phyloP scores from a whole-genome alignment of 1,140 invertebrate genomes.

The Acromyrmex echinatior region DNA sequence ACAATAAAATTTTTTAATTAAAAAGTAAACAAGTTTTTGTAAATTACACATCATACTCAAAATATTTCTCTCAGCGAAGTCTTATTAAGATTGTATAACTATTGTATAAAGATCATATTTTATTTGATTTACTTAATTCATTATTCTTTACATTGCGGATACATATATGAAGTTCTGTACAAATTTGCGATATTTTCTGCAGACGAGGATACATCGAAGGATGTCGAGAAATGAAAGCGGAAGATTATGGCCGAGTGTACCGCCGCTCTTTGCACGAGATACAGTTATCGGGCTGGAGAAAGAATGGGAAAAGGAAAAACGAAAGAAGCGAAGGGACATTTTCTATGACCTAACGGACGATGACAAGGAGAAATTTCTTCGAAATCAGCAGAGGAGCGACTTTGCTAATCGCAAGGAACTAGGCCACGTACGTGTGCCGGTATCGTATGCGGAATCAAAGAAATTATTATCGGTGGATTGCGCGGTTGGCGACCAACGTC shows the following conservation, averaged over 20 bases:
- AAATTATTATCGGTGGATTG: constrained; percentile 68
- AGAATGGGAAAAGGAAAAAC: constrained; percentile 15
- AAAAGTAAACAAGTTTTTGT: too few relatives aligned
- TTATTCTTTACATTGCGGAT: not conserved
- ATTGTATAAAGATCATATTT: not conserved
- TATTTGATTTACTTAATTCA: not conserved
- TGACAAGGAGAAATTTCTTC: not conserved
- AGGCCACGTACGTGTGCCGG: constrained; percentile 77
- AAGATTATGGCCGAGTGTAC: constrained; percentile 70
- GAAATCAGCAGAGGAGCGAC: constrained; percentile 46
- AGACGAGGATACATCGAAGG: not conserved
- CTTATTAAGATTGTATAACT: too few relatives aligned
- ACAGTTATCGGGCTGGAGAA: constrained; percentile 44
- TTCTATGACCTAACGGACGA: constrained; percentile 69
- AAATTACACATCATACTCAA: too few relatives aligned
- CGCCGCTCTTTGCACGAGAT: constrained; percentile 74
- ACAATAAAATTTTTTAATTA: too few relatives aligned
- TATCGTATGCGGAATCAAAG: not conserved
- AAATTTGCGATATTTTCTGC: not conserved
- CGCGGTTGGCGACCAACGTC: constrained; percentile 69
- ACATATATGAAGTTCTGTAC: not conserved
- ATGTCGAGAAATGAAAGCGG: constrained; percentile 1
- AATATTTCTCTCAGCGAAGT: too few relatives aligned
- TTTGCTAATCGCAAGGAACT: constrained; percentile 78
- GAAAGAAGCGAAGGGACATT: constrained; percentile 60